Conservation (phyloP, 2,113 vertebrate genomes). For the Sakesphorus luctuosus region DNA sequence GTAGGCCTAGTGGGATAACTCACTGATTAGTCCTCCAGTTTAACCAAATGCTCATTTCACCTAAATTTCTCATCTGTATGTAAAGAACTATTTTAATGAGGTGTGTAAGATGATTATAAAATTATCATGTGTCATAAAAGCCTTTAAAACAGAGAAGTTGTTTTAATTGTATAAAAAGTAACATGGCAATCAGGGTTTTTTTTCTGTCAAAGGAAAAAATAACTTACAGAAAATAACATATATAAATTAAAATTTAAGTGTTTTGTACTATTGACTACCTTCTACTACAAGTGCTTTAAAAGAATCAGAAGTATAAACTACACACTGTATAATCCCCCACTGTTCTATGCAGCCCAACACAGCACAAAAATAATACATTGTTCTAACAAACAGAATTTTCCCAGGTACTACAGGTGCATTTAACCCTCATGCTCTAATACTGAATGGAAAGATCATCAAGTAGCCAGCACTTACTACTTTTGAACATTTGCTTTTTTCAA, state of each 20-base stretch:
- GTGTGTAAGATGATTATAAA: neutral
- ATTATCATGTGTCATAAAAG: neutral
- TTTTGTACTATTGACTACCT: neutral
- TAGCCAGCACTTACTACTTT: constrained; percentile 22
- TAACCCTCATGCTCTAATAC: constrained; percentile 3
- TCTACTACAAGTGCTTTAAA: neutral
- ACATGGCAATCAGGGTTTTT: neutral
- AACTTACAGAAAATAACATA: neutral
- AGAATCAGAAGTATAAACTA: neutral
- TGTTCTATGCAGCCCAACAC: neutral
- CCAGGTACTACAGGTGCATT: neutral
- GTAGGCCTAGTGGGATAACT: neutral
- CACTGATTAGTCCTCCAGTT: neutral
- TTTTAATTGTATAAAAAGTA: neutral
- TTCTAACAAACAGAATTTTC: constrained; percentile 25
- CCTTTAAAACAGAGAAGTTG: neutral
- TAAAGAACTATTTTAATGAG: neutral
- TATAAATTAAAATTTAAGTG: neutral
- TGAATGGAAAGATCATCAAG: constrained; percentile 18
- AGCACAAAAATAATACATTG: neutral
- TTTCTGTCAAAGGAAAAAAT: neutral
- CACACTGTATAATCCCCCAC: neutral
- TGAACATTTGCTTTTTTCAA: constrained; percentile 32
- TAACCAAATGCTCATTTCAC: neutral
- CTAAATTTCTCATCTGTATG: neutral